Percentiles rank a stretch among this genome's conserved stretches.
Evolutionary conservation across 2,797 vertebrate species (phyloP).

Genomic region (Iguana delicatissima): DNA sequence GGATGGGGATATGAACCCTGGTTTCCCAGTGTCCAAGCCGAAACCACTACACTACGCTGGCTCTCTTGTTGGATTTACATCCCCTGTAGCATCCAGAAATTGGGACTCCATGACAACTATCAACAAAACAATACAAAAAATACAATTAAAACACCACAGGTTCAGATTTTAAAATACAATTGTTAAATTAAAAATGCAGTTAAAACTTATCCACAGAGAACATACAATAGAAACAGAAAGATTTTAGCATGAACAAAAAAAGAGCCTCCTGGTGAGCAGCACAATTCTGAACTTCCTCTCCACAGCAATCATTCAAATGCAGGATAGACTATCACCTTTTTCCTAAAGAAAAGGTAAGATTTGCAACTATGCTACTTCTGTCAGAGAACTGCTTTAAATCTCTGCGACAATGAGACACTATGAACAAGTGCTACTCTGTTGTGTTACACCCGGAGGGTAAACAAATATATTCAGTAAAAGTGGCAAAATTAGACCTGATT

Average conservation of each 20-base stretch:
- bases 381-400: neutral
- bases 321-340: neutral
- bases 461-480: neutral
- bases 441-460: neutral
- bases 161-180: neutral
- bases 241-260: neutral
- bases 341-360: neutral
- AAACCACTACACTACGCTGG: too few relatives aligned
- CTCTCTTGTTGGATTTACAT: neutral
- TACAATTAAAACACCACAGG: neutral
- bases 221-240: neutral
- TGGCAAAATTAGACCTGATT: slow-evolving; percentile 7
- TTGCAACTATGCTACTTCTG: neutral
- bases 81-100: neutral
- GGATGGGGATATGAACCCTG: too few relatives aligned
- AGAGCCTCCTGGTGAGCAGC: neutral
- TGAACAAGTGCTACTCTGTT: neutral
- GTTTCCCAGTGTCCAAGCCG: too few relatives aligned
- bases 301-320: neutral
- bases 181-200: neutral
- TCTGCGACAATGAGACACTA: neutral
- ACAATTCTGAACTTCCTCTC: neutral
- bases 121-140: neutral
- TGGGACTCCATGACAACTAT: neutral
- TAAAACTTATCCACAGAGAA: neutral